Evolutionary conservation across 2,113 vertebrate genomes (phyloP).

Genomic region (Myotis yumanensis): DNA sequence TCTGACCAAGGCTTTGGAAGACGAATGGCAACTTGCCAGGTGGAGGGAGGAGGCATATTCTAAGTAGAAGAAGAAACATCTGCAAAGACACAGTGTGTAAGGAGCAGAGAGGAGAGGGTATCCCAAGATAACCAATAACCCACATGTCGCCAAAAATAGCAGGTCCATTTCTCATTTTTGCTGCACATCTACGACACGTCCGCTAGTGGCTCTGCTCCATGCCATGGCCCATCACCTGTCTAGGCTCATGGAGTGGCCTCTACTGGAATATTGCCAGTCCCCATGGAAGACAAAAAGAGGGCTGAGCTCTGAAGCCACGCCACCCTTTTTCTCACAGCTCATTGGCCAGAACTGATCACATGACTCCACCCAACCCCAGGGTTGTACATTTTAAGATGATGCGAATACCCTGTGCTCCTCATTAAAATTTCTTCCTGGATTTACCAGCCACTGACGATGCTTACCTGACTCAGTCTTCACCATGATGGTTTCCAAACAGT

Average conservation of each 20-base stretch:
- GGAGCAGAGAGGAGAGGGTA: not conserved
- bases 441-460: not conserved
- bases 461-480: not conserved
- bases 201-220: not conserved
- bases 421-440: not conserved
- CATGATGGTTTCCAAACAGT: not conserved
- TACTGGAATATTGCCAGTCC: not conserved
- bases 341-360: not conserved
- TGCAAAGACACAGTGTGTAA: rapidly evolving
- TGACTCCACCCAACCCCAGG: not conserved
- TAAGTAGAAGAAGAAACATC: not conserved
- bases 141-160: not conserved
- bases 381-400: not conserved
- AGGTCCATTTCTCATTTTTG: not conserved
- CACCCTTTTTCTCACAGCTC: not conserved
- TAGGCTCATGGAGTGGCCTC: not conserved
- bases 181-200: rapidly evolving
- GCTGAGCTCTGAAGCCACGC: not conserved
- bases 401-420: not conserved
- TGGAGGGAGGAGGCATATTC: not conserved
- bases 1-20: not conserved
- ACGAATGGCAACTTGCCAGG: not conserved
- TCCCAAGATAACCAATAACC: not conserved
- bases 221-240: not conserved
- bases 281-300: not conserved